These are phyloP conservation scores for Emydocephalus ijimae DNA, from an alignment of 2,113 vertebrate species.

Conservation along the genomic window DNA sequence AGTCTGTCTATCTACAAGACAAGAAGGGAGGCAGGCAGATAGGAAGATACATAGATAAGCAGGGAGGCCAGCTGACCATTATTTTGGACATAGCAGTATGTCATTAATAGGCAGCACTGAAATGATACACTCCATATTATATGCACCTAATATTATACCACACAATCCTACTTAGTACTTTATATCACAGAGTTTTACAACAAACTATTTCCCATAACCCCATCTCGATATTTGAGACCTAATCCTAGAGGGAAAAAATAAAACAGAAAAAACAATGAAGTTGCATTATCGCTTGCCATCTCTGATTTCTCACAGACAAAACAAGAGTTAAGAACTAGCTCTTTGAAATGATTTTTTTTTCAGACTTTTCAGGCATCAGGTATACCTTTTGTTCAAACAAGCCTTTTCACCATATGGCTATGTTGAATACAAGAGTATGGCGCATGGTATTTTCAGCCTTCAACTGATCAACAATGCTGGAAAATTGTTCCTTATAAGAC, in stretches of 20 bases:
- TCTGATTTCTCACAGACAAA: not conserved
- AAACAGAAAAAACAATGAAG: conserved; percentile 5
- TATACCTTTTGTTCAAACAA: not conserved
- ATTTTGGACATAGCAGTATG: not conserved
- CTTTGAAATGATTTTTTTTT: not conserved
- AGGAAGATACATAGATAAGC: no score
- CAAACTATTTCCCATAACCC: not conserved
- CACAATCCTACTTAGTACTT: not conserved
- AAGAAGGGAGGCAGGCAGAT: no score
- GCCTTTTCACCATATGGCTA: not conserved
- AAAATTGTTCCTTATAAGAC: not conserved
- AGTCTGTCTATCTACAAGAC: no score
- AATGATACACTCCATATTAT: not conserved
- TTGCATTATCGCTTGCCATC: not conserved
- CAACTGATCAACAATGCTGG: not conserved
- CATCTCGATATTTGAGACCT: not conserved
- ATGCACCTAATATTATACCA: not conserved
- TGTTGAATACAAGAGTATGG: not conserved
- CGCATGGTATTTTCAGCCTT: not conserved
- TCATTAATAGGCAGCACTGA: not conserved
- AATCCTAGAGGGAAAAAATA: not conserved
- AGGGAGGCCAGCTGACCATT: no score
- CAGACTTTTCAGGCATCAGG: not conserved
- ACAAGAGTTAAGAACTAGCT: not conserved
- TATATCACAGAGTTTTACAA: not conserved